Conservation (phyloP, 2,888 invertebrate genomes). For the Cepaea hortensis region DNA sequence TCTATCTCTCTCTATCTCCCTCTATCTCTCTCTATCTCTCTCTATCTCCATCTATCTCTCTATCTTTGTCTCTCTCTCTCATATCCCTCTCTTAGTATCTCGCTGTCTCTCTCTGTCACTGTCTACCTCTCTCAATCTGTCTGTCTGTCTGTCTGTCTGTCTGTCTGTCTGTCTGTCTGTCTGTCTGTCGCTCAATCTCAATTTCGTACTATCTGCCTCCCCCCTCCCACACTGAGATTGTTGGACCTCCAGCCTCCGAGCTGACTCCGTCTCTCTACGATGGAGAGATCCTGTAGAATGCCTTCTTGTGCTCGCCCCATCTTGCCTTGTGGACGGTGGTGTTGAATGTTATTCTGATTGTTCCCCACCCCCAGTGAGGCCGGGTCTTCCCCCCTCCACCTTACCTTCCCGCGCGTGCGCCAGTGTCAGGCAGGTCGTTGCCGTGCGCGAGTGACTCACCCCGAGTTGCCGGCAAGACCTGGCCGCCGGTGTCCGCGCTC, state of each 20-base stretch:
- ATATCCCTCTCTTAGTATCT: constrained; percentile 4
- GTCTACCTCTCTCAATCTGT: neutral
- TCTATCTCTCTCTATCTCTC: neutral
- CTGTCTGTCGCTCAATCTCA: no score
- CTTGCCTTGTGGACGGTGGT: no score
- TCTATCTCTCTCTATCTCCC: constrained; percentile 4
- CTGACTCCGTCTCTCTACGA: no score
- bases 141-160: neutral
- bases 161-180: constrained; percentile 3
- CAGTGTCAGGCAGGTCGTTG: constrained; percentile 1
- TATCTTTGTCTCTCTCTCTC: neutral
- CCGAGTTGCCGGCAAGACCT: neutral
- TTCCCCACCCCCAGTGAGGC: neutral
- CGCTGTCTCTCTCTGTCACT: constrained; percentile 32
- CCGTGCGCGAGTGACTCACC: constrained; percentile 13
- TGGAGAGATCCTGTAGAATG: no score
- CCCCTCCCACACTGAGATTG: neutral
- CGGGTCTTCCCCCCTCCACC: neutral
- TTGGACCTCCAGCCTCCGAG: no score
- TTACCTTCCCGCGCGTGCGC: neutral
- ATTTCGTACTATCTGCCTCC: no score
- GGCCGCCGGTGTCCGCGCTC: neutral
- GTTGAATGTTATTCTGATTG: neutral
- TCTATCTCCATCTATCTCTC: neutral
- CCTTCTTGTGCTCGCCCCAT: no score